phyloP scores from a whole-genome alignment of 1,140 invertebrate species.

The Cepaea nemoralis region DNA sequence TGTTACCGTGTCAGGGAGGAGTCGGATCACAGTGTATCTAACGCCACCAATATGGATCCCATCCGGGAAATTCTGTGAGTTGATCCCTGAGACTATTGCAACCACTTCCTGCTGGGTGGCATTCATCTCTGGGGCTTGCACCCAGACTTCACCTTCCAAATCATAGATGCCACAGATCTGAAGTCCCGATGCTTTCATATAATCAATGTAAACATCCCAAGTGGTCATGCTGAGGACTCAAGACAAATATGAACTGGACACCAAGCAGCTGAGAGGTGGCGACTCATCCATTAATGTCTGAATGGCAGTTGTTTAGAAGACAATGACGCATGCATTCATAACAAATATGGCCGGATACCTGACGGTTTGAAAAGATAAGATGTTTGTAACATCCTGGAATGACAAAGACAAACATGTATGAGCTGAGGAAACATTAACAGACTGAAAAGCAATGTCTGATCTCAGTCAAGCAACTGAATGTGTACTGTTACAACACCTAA shows the following conservation, averaged over 20 bases:
- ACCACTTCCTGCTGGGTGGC: slow-evolving; percentile 30
- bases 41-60: slow-evolving; percentile 13
- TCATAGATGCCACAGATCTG: slow-evolving; percentile 22
- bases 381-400: too few relatives aligned
- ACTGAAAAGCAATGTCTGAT: too few relatives aligned
- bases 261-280: too few relatives aligned
- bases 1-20: background rate
- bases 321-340: too few relatives aligned
- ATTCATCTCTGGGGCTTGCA: slow-evolving; percentile 11
- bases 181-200: slow-evolving; percentile 19
- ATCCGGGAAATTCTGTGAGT: background rate
- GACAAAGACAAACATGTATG: too few relatives aligned
- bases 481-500: too few relatives aligned
- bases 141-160: slow-evolving; percentile 4
- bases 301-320: too few relatives aligned
- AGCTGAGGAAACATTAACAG: too few relatives aligned
- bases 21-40: slow-evolving; percentile 9
- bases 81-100: slow-evolving; percentile 20
- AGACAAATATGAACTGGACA: background rate
- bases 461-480: too few relatives aligned
- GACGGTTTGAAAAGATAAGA: too few relatives aligned
- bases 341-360: too few relatives aligned
- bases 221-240: background rate
- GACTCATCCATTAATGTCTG: too few relatives aligned
- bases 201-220: slow-evolving; percentile 12